phyloP scores from a whole-genome alignment of 2,113 vertebrate species.

The Elaphurus davidianus region DNA sequence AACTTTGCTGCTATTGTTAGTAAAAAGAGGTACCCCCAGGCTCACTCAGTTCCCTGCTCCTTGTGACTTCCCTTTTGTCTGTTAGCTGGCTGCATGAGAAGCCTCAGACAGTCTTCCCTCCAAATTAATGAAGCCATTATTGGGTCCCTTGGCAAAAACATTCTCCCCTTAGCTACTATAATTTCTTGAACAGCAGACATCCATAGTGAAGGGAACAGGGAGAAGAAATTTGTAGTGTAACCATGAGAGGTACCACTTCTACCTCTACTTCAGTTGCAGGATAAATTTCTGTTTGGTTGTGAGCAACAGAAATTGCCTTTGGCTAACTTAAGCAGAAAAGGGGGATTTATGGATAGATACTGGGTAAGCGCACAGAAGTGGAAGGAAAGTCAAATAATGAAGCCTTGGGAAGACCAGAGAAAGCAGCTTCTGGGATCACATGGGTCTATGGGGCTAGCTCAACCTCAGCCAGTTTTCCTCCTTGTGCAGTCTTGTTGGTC shows the following conservation, averaged over 20 bases:
- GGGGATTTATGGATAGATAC: background rate
- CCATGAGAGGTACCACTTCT: background rate
- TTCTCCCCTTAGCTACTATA: background rate
- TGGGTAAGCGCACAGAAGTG: background rate
- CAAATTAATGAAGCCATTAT: slow-evolving; percentile 1
- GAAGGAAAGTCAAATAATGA: background rate
- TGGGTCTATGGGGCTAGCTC: background rate
- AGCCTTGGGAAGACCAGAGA: background rate
- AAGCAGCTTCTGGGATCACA: background rate
- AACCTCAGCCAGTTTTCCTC: background rate
- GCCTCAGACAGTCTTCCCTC: background rate
- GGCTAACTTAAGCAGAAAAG: background rate
- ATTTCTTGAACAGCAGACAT: slow-evolving; percentile 9
- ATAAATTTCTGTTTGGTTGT: slow-evolving; percentile 18
- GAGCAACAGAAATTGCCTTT: slow-evolving; percentile 16
- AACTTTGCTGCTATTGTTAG: background rate
- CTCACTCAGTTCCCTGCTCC: background rate
- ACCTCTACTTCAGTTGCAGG: background rate
- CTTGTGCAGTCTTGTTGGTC: background rate
- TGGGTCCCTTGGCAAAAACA: background rate
- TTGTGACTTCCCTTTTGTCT: background rate
- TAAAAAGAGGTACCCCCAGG: background rate
- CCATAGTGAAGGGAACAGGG: background rate
- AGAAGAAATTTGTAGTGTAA: background rate
- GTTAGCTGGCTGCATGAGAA: background rate